Evolutionary conservation across 2,113 vertebrate genomes (phyloP), one percentile per base, ranked within the genome.

Genomic region (Paradoxurus hermaphroditus): DNA sequence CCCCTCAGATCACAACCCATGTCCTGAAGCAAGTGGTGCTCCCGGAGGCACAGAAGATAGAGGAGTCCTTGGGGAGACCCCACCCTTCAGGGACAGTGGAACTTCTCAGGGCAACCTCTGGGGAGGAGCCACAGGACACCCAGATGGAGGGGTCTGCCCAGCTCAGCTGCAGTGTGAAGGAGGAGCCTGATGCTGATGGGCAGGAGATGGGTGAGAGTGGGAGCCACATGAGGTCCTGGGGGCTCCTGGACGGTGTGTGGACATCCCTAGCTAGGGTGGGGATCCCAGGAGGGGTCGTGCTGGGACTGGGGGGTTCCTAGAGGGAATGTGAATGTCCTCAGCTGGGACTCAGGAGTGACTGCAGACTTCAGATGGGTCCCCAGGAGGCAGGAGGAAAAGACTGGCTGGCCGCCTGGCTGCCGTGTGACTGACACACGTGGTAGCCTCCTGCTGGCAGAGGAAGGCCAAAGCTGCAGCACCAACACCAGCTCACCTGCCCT

Each of bases 141-240:
- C 44, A 34, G 23, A n/a, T 18, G 84, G 93, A 98, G 29, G 41
- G 19, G 13, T 25, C 73, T 25, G 10, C 82, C 41, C 98, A 84
- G 73, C 79, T 95, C 79, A 39, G 13, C n/a, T 95, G 83, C 90
- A 51, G 41, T 2, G 97, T 98, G 86, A 98, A 98, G 70, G 84
- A 97, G 51, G 98, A 98, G 53, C 96, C 95, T 5, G 39, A 56
- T 23, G 63, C 70, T 1, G 77, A 78, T 0, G 39, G 31, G 21
- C 95, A 92, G 41, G 88, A 95, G 11, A 90, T 63, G 6, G 96
- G 97, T 97, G 59, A 89, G 97, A 51, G 14, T 16, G 36, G 39
- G 18, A 23, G 11, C 70, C 13, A 1, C 4, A 7, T 23, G 25
- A 41, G 16, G 14, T 29, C 41, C 29, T 10, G 44, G 21, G 39